Percentiles rank a stretch among this genome's conserved stretches.
phyloP scores from a whole-genome alignment of 92 coral and sea anemone genomes.

The Meandrina meandrites region DNA sequence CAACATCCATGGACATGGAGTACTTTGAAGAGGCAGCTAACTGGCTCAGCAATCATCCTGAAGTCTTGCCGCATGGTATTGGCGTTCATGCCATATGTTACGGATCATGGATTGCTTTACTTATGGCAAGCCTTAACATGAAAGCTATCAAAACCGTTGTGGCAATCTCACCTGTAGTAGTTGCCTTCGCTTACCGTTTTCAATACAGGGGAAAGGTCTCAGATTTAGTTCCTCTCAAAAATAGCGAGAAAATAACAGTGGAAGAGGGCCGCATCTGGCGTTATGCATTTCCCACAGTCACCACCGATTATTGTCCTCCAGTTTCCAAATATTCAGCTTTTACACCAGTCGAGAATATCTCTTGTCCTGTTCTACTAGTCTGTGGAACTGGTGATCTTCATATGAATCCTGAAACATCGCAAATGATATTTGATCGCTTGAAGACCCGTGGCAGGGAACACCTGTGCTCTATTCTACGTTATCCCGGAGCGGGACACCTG shows the following conservation, averaged over 20 bases:
- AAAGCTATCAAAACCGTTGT: conserved; percentile 48
- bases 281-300: neutral
- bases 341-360: conserved; percentile 53
- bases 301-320: neutral
- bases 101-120: conserved; percentile 52
- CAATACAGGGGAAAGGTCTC: conserved; percentile 34
- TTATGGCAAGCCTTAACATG: conserved; percentile 46
- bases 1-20: conserved; percentile 49
- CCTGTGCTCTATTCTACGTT: conserved; percentile 47
- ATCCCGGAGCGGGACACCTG: conserved; percentile 70
- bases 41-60: conserved; percentile 67
- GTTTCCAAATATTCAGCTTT: conserved; percentile 13
- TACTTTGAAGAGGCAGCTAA: conserved; percentile 73
- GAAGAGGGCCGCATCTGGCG: conserved; percentile 25
- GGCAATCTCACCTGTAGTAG: conserved; percentile 23
- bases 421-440: conserved; percentile 42
- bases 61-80: conserved; percentile 51
- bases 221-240: neutral
- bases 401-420: conserved; percentile 14
- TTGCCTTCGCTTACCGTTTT: conserved; percentile 3
- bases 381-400: conserved; percentile 55
- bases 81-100: conserved; percentile 56
- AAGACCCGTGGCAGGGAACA: conserved; percentile 46
- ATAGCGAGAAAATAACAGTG: neutral
- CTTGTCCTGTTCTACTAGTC: conserved; percentile 51